Base-by-base conservation (phyloP, 92 coral and sea anemone genomes). In the Phenganax stokvisi region DNA sequence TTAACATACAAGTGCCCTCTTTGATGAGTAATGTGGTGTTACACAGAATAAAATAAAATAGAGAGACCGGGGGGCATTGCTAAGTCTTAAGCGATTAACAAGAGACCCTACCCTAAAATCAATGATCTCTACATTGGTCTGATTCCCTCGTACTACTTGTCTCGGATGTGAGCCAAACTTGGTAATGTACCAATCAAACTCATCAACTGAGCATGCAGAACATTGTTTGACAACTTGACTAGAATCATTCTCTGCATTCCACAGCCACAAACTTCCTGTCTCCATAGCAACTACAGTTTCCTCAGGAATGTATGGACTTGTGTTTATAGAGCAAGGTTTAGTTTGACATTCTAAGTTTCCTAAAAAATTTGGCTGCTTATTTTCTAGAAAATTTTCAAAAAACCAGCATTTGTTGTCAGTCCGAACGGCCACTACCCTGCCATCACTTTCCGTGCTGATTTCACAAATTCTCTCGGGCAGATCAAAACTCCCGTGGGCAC, bases 131-230 rank as follows among this genome's bases (percentile, higher is more conserved):
- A 89, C 89, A 29, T 80, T 89, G 54, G 84, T 84, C 71, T 85
- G 10, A 74, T 83, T 86, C 15, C 90, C 90, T 78, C 90, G 58
- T 51, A 93, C 81, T 56, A 90, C 82, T 74, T 93, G 89, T 57
- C 92, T 81, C 13, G 98, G 98, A 82, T 94, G 93, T 8, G 86
- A 85, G n/a, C 89, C 97, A 90, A 85, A 94, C 28, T 89, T 86
- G 84, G 89, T 80, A 75, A 88, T 90, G 76, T 90, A 89, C 98
- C 96, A 92, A 61, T 56, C 72, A 30, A 78, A 75, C 16, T 84
- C 85, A 15, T 69, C 80, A 6, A 76, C 83, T 10, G 69, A n/a
- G 54, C 83, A 63, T 53, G 83, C 56, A 12, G 83, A 79, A 64
- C 74, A 61, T 17, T 64, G 31, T 64, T 56, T 13, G 62, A 87